Percentiles rank a stretch among this genome's conserved stretches.
phyloP scores from a whole-genome alignment of 2,113 vertebrate genomes.

The Cynoglossus semilaevis region DNA sequence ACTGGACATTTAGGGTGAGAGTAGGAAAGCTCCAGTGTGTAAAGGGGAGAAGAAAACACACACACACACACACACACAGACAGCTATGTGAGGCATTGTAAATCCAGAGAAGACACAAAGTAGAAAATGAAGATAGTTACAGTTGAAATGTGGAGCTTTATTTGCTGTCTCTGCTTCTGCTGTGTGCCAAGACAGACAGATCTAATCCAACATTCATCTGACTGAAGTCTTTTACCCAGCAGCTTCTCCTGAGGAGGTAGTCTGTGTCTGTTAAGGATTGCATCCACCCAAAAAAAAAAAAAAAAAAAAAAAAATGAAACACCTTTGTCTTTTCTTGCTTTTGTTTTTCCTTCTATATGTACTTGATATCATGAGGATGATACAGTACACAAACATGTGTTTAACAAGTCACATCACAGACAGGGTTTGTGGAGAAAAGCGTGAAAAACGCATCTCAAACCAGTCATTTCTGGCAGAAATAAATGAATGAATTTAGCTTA shows the following conservation, averaged over 20 bases:
- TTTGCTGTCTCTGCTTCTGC: conserved; percentile 5
- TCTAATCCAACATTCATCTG: conserved; percentile 4
- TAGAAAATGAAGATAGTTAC: conserved; percentile 24
- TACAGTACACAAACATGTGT: too few species aligned
- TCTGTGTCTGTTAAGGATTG: conserved; percentile 10
- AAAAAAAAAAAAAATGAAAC: conserved; percentile 18
- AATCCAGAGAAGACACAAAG: conserved; percentile 27
- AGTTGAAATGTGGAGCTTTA: conserved; percentile 45
- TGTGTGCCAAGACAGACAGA: conserved; percentile 14
- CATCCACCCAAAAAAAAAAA: conserved; percentile 11
- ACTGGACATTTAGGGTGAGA: conserved; percentile 57
- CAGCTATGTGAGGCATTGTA: conserved; percentile 20
- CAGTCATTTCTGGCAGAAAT: too few species aligned
- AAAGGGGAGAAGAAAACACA: conserved; percentile 14
- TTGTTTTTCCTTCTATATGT: conserved; percentile 9
- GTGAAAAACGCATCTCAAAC: too few species aligned
- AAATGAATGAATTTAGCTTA: too few species aligned
- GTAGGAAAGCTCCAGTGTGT: background rate
- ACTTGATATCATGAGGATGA: background rate
- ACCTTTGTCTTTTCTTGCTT: background rate
- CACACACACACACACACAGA: conserved; percentile 1
- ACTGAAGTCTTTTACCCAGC: conserved; percentile 14
- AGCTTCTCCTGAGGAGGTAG: conserved; percentile 22
- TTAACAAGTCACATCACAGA: too few species aligned
- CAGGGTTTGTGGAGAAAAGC: too few species aligned